Evolutionary conservation across 2,113 vertebrate genomes (phyloP), one percentile per base, ranked within the genome.

Genomic region (Brienomyrus longianalis): DNA sequence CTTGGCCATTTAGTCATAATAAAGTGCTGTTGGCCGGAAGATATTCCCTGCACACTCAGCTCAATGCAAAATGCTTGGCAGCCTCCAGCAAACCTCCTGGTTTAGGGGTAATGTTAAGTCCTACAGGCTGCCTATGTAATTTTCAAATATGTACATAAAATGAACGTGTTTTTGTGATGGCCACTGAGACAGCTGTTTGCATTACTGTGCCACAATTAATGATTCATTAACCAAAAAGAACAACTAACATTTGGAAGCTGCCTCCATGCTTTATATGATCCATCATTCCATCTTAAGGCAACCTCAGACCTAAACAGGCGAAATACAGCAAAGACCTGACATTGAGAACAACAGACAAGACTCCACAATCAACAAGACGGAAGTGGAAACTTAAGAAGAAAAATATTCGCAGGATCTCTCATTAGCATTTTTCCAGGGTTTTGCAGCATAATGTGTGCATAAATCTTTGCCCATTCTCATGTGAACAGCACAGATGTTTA

Each of bases 41-140:
- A 87, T 9, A 35, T 87, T 87, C 85, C 85, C 51, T 54, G 85
- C 27, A 35, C 85, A 35, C 50, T 86, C n/a, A n/a, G 84, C 83
- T 50, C 45, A 27, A 51, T 50, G 45, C 51, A 54, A 54, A 54
- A 54, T 19, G 13, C 84, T 11, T 52, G 48, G 17, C 84, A 86
- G 47, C 50, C 23, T 84, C 7, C 51, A 19, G 51, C 51, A 19
- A 35, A 54, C 50, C 50, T 51, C 21, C 27, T 17, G 50, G 21
- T 39, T 6, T 56, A 35, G 54, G 51, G 27, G 2, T 19, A 48
- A 84, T 43, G 83, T 84, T 84, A 11, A 48, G 83, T 84, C 45
- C 83, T 86, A n/a, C 4, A 47, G 19, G 45, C 15, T 48, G 74
- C 31, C 74, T 39, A 43, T 80, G 31, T 80, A 19, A 19, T 80